Evolutionary conservation across 37 sponge, comb jelly and placozoan species (phyloP).

Genomic region (Axinella damicornis): DNA sequence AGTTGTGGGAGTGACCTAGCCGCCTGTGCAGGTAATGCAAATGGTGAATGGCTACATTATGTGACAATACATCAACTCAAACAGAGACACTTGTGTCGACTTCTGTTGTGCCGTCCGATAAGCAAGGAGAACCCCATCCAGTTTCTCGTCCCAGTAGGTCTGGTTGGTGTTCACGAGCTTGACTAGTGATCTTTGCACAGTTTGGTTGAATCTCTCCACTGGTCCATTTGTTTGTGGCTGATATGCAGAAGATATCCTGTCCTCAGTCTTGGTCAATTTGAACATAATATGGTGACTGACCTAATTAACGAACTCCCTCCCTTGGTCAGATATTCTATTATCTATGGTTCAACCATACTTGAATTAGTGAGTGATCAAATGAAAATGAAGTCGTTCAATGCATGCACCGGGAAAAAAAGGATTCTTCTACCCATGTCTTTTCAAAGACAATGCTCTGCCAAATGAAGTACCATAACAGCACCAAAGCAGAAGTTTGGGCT

Average conservation of each 20-base stretch:
- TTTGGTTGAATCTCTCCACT: conserved; percentile 57
- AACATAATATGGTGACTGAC: conserved; percentile 12
- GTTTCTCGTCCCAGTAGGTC: conserved; percentile 17
- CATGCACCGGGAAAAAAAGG: too few relatives aligned
- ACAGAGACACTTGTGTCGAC: conserved; percentile 39
- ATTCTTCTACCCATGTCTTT: too few relatives aligned
- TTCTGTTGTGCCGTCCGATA: conserved; percentile 16
- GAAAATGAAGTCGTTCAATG: too few relatives aligned
- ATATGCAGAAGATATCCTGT: conserved; percentile 31
- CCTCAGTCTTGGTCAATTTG: neutral
- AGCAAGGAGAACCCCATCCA: conserved; percentile 14
- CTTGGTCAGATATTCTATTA: neutral
- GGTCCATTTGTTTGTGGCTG: conserved; percentile 62
- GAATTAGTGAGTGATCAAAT: too few relatives aligned
- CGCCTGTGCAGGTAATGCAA: too few relatives aligned
- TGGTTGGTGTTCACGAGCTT: neutral
- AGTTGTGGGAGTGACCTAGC: too few relatives aligned
- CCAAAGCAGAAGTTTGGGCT: too few relatives aligned
- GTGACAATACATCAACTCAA: conserved; percentile 13
- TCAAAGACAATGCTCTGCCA: too few relatives aligned
- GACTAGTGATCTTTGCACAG: neutral
- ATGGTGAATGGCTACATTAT: too few relatives aligned
- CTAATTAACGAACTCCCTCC: conserved; percentile 23
- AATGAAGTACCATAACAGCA: too few relatives aligned
- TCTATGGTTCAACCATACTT: too few relatives aligned